These are phyloP conservation scores for Pteromalus puparum DNA, from an alignment of 1,140 invertebrate species.

Conservation along the genomic window DNA sequence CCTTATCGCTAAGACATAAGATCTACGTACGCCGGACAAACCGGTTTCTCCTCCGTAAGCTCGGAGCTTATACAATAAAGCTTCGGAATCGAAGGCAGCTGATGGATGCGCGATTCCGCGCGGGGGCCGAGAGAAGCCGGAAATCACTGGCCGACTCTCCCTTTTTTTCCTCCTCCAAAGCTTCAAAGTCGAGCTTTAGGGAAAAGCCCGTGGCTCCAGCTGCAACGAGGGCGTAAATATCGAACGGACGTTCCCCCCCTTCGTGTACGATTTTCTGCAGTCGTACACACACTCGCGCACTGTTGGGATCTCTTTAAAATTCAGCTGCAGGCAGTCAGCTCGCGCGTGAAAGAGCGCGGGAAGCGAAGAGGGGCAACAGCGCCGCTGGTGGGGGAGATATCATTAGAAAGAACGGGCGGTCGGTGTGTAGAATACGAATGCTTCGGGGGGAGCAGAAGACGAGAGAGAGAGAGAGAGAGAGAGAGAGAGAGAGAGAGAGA, in stretches of 20 bases:
- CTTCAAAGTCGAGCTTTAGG: neutral
- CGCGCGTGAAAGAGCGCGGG: conserved; percentile 1
- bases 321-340: conserved; percentile 18
- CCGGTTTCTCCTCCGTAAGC: neutral
- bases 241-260: neutral
- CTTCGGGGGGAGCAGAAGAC: conserved; percentile 51
- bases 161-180: conserved; percentile 17
- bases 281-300: neutral
- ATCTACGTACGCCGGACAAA: neutral
- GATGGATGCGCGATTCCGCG: conserved; percentile 61
- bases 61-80: neutral
- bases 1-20: neutral
- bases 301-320: neutral
- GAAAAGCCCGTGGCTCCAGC: neutral
- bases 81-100: neutral
- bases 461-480: conserved; percentile 52
- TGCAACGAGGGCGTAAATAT: neutral
- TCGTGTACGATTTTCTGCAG: neutral
- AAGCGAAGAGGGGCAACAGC: neutral
- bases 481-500: conserved; percentile 50
- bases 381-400: neutral
- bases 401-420: conserved; percentile 4
- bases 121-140: neutral
- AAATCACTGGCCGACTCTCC: neutral
- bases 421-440: conserved; percentile 1